Base-by-base conservation (phyloP, 2,797 vertebrate genomes). In the Muscicapa striata region DNA sequence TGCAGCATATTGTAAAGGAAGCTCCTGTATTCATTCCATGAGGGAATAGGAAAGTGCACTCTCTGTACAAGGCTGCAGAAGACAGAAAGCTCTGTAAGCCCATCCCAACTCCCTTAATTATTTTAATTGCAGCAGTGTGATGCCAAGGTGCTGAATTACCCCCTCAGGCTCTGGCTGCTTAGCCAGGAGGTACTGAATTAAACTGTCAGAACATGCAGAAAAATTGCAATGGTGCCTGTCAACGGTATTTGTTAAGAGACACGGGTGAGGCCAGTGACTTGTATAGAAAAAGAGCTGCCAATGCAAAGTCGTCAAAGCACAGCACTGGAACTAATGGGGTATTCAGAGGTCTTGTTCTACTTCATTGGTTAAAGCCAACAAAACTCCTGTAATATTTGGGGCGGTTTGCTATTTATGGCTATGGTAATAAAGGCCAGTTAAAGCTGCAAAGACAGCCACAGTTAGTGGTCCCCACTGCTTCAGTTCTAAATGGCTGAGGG, bases 41-140 rank as follows among this genome's bases (percentile, higher is more conserved):
- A 58, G 95, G 95, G 94, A 91, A 84, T 64, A 94, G 74, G 95
- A 86, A 97, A 97, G 95, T 87, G 96, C 95, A 94, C 68, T 74
- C 76, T 93, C 90, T 45, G 78, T 96, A 97, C 95, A 93, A 95
- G 95, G 90, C 96, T 96, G 96, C 96, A 93, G 92, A 83, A 94
- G 94, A 97, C 79, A 10, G 82, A 94, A 94, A 87, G 95, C 97
- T 98, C 93, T 96, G 97, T 97, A 97, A 98, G 95, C 95, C 97
- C 96, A 96, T 97, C 98, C 98, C 97, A 96, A 94, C 98, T 97
- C 98, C 98, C 98, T 98, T 98, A 98, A 99, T 98, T 98, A 98
- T 98, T 99, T 98, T 99, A 98, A 99, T 99, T 99, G 98, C 98
- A 98, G 98, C 95, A 95, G 95, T 96, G 97, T 97, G 97, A 98